A percentile compares a stretch with the other conserved stretches of the same genome.
phyloP scores from a whole-genome alignment of 2,797 vertebrate species.

The Pipistrellus pygmaeus region DNA sequence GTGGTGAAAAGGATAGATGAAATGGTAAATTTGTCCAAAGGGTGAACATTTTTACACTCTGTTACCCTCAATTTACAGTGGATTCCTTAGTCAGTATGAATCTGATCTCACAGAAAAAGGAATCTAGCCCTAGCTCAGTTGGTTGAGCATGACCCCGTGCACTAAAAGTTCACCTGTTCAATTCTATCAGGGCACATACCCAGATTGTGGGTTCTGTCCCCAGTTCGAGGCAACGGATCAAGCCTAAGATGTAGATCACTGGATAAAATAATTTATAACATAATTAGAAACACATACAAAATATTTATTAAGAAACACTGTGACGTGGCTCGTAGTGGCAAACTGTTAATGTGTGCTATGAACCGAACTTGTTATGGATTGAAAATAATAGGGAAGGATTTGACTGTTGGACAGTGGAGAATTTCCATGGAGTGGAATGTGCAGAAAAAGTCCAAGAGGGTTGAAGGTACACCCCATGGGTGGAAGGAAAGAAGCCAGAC shows the following conservation, averaged over 20 bases:
- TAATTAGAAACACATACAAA: slow-evolving; percentile 36
- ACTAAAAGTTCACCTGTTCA: background rate
- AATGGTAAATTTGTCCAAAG: background rate
- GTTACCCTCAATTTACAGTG: background rate
- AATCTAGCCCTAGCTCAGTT: background rate
- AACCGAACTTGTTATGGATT: background rate
- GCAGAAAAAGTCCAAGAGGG: background rate
- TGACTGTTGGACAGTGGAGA: background rate
- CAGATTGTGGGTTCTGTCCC: background rate
- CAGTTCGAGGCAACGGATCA: background rate
- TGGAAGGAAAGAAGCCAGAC: background rate
- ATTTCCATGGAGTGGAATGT: background rate
- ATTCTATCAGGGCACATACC: background rate
- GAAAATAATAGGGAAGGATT: background rate
- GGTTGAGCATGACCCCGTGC: background rate
- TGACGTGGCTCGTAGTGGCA: background rate
- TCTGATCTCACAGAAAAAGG: background rate
- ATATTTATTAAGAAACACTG: background rate
- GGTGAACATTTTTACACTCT: background rate
- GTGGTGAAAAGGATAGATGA: background rate
- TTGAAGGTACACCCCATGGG: background rate
- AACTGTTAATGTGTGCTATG: background rate
- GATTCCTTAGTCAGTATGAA: background rate
- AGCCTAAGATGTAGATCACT: background rate
- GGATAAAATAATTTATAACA: background rate